Percentiles rank a stretch among this genome's conserved stretches.
phyloP scores from a whole-genome alignment of 2,797 vertebrate species.

The Momotus momota region DNA sequence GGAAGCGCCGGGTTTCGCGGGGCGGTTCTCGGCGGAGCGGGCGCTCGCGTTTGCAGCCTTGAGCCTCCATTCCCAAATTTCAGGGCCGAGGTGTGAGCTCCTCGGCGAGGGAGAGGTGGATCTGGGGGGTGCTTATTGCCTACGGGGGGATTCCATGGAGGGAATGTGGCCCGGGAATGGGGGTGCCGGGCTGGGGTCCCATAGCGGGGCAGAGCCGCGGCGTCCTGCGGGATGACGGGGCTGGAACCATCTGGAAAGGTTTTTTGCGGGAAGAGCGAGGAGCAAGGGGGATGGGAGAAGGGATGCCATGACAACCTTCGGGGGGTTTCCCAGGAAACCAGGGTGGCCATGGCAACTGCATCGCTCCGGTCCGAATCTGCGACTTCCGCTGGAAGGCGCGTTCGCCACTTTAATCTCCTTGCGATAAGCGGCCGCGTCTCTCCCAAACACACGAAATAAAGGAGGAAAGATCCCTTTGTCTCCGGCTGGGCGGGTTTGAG shows the following conservation, averaged over 20 bases:
- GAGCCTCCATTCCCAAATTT: not conserved
- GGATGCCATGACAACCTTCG: constrained; percentile 90
- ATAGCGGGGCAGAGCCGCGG: not conserved
- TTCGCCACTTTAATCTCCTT: constrained; percentile 80
- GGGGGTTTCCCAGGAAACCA: constrained; percentile 97
- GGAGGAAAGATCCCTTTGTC: constrained; percentile 48
- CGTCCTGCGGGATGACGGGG: constrained; percentile 73
- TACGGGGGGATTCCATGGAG: not conserved
- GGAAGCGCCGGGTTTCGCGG: not conserved
- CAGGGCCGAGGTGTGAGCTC: constrained; percentile 40
- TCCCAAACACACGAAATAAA: not conserved
- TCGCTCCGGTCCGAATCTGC: constrained; percentile 85
- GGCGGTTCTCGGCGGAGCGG: not conserved
- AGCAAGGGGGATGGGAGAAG: constrained; percentile 76
- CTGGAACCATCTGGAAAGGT: constrained; percentile 88
- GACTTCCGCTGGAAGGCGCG: constrained; percentile 87
- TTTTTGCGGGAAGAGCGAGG: constrained; percentile 83
- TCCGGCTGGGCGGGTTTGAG: constrained; percentile 22
- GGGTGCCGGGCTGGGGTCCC: not conserved
- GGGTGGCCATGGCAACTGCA: constrained; percentile 94
- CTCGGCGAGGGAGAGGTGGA: constrained; percentile 23
- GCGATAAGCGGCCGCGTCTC: constrained; percentile 61
- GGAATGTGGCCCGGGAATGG: rapidly evolving
- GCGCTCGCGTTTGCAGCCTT: not conserved
- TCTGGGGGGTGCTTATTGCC: constrained; percentile 43